A percentile compares a stretch with the other conserved stretches of the same genome.
Evolutionary conservation across 2,797 vertebrate genomes (phyloP).

Genomic region (Melanotaenia maccullochi): DNA sequence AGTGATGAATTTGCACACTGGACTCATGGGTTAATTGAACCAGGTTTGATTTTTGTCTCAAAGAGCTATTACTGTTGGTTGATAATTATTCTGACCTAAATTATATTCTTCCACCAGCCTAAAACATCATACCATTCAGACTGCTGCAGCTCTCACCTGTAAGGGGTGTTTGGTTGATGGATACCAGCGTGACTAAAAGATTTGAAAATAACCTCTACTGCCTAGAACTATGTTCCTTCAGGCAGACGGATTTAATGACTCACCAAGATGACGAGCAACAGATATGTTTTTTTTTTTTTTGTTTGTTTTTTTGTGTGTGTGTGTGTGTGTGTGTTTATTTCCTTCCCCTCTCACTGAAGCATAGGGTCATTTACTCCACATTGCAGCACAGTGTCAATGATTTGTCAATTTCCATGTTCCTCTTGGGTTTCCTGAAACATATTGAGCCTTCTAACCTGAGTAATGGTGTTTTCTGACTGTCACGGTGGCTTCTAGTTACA

Average conservation of each 20-base stretch:
- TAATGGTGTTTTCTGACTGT: conserved; percentile 62
- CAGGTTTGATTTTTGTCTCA: neutral
- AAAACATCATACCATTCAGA: conserved; percentile 6
- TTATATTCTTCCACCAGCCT: neutral
- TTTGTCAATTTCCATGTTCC: conserved; percentile 73
- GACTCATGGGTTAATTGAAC: neutral
- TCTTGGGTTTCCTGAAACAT: conserved; percentile 66
- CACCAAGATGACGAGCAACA: conserved; percentile 45
- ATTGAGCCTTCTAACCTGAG: conserved; percentile 65
- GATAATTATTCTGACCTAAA: conserved; percentile 5
- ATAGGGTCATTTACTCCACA: conserved; percentile 68
- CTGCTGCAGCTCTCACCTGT: conserved; percentile 12
- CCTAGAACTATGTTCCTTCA: conserved; percentile 47
- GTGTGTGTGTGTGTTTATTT: too few relatives aligned
- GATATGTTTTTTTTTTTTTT: conserved; percentile 19
- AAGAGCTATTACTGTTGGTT: neutral
- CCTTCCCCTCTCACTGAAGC: conserved; percentile 37
- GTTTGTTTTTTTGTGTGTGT: neutral
- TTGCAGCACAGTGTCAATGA: conserved; percentile 40
- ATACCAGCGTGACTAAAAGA: conserved; percentile 18
- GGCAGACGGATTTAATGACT: conserved; percentile 51
- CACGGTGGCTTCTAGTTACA: conserved; percentile 54
- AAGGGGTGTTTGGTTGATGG: conserved; percentile 15
- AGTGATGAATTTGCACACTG: conserved; percentile 8
- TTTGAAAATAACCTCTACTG: conserved; percentile 53